Evolutionary conservation across 2,113 vertebrate genomes (phyloP), one percentile per base, ranked within the genome.

Genomic region (Gopherus evgoodei): DNA sequence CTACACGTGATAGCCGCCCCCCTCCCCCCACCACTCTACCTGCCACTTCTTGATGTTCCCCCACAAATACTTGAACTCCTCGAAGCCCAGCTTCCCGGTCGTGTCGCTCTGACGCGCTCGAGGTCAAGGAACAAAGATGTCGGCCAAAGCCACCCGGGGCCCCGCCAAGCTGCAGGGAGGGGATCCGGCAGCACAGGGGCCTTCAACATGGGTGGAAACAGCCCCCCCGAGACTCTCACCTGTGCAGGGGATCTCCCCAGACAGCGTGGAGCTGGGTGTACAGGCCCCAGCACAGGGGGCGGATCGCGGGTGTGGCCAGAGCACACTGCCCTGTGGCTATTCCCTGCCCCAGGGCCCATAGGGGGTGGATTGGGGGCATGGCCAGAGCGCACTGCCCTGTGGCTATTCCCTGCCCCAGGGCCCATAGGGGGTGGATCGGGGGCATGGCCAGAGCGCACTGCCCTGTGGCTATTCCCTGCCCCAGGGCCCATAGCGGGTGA

Each of bases 51-150:
- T 99, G 69, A 99, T 96, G 89, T 99, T 99, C 96, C 98, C 98
- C 99, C 99, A 99, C 75, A 99, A 98, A 27, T 98, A 98, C 93
- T 99, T 99, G 96, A 99, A 99, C 94, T 99, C 99, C 80, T 99
- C 98, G 27, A 99, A 99, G 89, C 99, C 99, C 16, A 99, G 98
- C 97, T 99, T 99, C 4, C 99, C 99, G 0, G 99, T 99, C 92
- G 99, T 99, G 97, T 99, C 99, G 2, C 98, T 98, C 99, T 99
- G 97, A 75, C 94, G 10, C 25, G 31, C 49, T 62, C 6, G 6
- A 7, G 2, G 54, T 98, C 97, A 98, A 98, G 96, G 96, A 81
- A 3, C 91, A 54, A 12, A 96, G 97, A 52, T 5, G 8, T 35
- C 19, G 2, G 4, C 9, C 19, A 72, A 72, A 72, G n/a, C 65